These are phyloP conservation scores for Adelognathus sp. DNA, from an alignment of 2,888 invertebrate species.

Conservation along the genomic window DNA sequence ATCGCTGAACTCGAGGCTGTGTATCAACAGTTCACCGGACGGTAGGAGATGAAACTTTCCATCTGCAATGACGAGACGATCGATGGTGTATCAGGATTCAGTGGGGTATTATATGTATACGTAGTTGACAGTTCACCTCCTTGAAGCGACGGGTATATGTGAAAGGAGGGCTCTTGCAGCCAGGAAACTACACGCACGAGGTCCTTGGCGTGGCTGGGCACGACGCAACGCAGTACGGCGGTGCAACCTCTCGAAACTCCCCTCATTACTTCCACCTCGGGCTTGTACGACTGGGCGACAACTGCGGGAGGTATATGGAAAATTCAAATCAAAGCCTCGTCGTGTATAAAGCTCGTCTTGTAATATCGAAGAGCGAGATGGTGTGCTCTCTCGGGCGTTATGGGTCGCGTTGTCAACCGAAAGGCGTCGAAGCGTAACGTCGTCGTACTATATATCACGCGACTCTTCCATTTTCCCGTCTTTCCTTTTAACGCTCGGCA, in stretches of 20 bases:
- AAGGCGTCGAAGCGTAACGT: conserved; percentile 71
- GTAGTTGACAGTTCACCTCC: conserved; percentile 84
- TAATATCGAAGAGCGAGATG: conserved; percentile 34
- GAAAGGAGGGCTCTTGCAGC: conserved; percentile 89
- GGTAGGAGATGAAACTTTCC: conserved; percentile 90
- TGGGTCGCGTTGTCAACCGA: conserved; percentile 65
- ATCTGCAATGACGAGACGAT: conserved; percentile 82
- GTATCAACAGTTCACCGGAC: conserved; percentile 88
- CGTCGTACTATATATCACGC: conserved; percentile 59
- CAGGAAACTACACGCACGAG: conserved; percentile 89
- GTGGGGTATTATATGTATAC: neutral
- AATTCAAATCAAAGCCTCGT: neutral
- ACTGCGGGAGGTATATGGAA: conserved; percentile 83
- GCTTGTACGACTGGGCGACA: conserved; percentile 88
- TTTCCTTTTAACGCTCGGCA: conserved; percentile 45
- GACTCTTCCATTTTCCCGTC: conserved; percentile 45
- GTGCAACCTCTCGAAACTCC: conserved; percentile 87
- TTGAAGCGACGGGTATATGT: conserved; percentile 89
- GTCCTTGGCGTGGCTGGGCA: conserved; percentile 89
- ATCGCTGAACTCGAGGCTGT: conserved; percentile 88
- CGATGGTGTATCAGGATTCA: neutral
- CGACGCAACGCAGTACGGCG: conserved; percentile 87
- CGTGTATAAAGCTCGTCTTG: neutral
- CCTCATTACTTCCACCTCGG: conserved; percentile 87
- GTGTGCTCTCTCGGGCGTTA: conserved; percentile 16